Base-by-base conservation (phyloP, 2,888 invertebrate genomes). In the Eutolmus rufibarbis region DNA sequence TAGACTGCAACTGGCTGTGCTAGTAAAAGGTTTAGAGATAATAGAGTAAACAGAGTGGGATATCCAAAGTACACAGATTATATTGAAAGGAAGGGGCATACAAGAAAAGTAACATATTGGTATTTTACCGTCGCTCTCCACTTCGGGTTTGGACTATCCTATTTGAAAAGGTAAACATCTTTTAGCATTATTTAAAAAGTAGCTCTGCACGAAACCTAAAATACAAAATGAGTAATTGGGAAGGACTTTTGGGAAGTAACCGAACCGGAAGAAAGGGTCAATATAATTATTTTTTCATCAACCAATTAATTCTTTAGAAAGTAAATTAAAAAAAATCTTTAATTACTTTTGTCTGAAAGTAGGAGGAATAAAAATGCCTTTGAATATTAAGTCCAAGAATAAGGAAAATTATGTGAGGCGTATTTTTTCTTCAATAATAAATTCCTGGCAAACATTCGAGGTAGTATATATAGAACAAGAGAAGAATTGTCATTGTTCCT, bases 41-140 rank as follows among this genome's bases (percentile, higher is more conserved):
- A 66, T 66, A 51, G 66, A 66, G 23, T 66, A 66, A 66, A 66
- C 28, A 66, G 19, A 66, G 12, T 66, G 23, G 66, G 66, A 28
- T 1, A 28, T 66, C 66, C 66, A 66, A 66, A 28, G 28, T 66
- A 66, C 66, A 66, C 66, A 66, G 37, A 37, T 16, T 77, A 77
- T 77, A 74, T 34, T 77, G 19, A 77, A 31, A 77, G 37, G 77
- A 28, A 77, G 66, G 23, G 66, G 40, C 28, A 66, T 66, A 66
- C 40, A 84, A 84, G 37, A 84, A 66, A 84, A 84, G 12, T 37
- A 84, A 74, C 37, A 46, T 57, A 23, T 74, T 74, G 31, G 31
- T 28, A 46, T 43, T 37, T 92, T 92, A 92, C 92, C 92, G 92
- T 92, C 89, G 92, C 91, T 90, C 91, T 92, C 92, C 92, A 92